Evolutionary conservation across 2,113 vertebrate species (phyloP).

Genomic region (Malurus cyaneus): DNA sequence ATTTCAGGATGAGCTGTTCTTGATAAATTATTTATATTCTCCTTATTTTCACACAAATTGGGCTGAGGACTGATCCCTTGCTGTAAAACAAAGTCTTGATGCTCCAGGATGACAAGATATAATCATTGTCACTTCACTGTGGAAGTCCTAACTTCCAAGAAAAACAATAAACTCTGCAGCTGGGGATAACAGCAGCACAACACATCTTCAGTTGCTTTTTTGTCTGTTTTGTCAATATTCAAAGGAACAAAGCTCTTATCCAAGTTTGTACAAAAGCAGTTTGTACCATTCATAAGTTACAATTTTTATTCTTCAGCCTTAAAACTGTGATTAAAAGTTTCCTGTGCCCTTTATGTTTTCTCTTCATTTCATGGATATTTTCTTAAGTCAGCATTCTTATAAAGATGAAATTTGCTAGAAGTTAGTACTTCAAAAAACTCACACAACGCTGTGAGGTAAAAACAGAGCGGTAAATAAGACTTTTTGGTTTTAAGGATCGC

Average conservation of each 20-base stretch:
- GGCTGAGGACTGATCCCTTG: neutral
- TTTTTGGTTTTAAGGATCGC: neutral
- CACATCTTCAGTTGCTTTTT: neutral
- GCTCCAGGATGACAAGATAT: neutral
- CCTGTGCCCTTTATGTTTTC: neutral
- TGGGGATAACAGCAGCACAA: neutral
- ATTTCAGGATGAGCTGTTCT: neutral
- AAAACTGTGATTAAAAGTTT: neutral
- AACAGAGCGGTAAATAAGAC: neutral
- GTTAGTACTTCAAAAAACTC: neutral
- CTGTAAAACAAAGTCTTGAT: neutral
- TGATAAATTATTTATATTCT: neutral
- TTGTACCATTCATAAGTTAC: neutral
- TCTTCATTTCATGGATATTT: neutral
- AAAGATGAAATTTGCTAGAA: neutral
- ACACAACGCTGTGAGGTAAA: neutral
- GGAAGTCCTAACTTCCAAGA: neutral
- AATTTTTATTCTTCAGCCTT: neutral
- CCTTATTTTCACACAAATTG: neutral
- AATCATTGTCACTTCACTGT: constrained; percentile 15
- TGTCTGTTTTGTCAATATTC: neutral
- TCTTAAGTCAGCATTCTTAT: neutral
- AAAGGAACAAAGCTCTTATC: neutral
- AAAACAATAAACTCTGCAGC: constrained; percentile 11
- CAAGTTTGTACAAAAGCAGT: neutral